phyloP scores from a whole-genome alignment of 2,113 vertebrate genomes.

The Heterotis niloticus region DNA sequence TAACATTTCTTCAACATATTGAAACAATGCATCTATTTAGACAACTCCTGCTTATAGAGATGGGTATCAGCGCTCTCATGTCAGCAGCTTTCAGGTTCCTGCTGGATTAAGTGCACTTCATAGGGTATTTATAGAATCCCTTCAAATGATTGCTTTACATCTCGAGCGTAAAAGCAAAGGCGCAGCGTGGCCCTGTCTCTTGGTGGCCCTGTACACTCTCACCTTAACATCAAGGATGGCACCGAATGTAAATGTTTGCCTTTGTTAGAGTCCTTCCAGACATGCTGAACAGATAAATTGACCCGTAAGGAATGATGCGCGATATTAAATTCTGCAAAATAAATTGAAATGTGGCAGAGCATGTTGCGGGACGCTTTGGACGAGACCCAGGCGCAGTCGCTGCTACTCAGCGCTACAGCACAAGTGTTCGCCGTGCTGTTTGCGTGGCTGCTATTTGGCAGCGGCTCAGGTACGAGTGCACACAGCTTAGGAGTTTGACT shows the following conservation, averaged over 20 bases:
- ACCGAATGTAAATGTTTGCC: slow-evolving; percentile 21
- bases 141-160: slow-evolving; percentile 5
- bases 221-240: neutral
- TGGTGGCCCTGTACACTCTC: neutral
- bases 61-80: too few relatives aligned
- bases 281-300: slow-evolving; percentile 34
- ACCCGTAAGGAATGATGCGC: slow-evolving; percentile 29
- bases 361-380: slow-evolving; percentile 13
- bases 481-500: too few relatives aligned
- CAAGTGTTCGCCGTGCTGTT: slow-evolving; percentile 9
- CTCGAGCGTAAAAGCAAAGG: neutral
- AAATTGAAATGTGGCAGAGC: slow-evolving; percentile 33
- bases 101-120: too few relatives aligned
- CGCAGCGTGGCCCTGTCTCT: neutral
- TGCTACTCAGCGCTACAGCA: slow-evolving; percentile 2
- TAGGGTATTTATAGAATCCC: too few relatives aligned
- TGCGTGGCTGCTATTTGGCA: slow-evolving; percentile 9
- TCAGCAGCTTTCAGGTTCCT: too few relatives aligned
- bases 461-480: neutral
- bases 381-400: slow-evolving; percentile 26
- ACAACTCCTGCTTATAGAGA: too few relatives aligned
- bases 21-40: too few relatives aligned
- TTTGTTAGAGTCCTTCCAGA: neutral
- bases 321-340: slow-evolving; percentile 35
- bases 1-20: too few relatives aligned